Evolutionary conservation across 2,888 invertebrate species (phyloP), one percentile per base, ranked within the genome.

Genomic region (Brachylomia viminalis): DNA sequence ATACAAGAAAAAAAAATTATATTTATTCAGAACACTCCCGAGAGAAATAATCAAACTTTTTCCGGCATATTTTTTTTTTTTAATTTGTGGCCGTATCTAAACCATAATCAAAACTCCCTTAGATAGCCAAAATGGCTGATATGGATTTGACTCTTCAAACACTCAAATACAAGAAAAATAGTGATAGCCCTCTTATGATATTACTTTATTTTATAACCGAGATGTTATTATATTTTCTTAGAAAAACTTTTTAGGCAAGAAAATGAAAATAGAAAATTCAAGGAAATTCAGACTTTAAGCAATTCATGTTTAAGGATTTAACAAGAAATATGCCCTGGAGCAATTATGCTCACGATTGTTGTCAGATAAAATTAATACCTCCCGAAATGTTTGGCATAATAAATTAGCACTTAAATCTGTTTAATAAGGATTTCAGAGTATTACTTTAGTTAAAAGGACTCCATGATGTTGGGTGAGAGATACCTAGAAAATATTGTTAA

Each of bases 341-440:
- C 66, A 82, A 84, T 82, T 79, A 82, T 67, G 66, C 52, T 82
- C 74, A 74, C 47, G 62, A 67, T 68, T 75, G 75, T 61, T 73
- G 70, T 73, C 58, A 77, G 54, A 72, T 73, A 49, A 66, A 80
- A 77, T 75, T 6, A 72, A 75, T 73, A 72, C 59, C 61, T 71
- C 42, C 56, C 8, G 3, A 56, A 77, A 81, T 65, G 30, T 42
- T 64, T 58, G 0, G 56, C 59, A n/a, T 52, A 23, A 33, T 42
- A n/a, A 54, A 64, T 38, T 61, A 68, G 23, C n/a, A 54, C 42
- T 62, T 67, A 47, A 62, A 67, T 70, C 76, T 59, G 45, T 67
- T 58, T 54, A 30, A 64, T 64, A 38, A 27, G 7, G 11, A 38
- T 65, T 69, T 65, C 54, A 27, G n/a, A 1, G 8, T 30, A 45